Conservation (phyloP, 2,888 invertebrate species). For the Griposia aprilina region DNA sequence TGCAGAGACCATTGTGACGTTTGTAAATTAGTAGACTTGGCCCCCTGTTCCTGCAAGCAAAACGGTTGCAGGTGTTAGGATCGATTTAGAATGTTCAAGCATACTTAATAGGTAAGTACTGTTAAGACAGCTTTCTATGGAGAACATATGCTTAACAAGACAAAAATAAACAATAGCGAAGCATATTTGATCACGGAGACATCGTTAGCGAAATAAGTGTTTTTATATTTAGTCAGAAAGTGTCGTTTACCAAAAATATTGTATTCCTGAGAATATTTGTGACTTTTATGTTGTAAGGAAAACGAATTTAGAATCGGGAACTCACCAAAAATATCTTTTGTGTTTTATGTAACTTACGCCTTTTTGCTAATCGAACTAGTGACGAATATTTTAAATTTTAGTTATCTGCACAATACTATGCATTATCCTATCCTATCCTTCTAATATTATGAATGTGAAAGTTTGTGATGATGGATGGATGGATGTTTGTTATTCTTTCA, state of each 20-base stretch:
- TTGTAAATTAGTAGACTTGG: too few species aligned
- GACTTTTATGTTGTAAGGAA: neutral
- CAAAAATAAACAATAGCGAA: slow-evolving; percentile 28
- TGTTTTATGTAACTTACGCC: neutral
- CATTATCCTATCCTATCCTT: too few species aligned
- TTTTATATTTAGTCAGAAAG: neutral
- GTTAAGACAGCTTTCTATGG: neutral
- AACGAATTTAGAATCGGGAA: neutral
- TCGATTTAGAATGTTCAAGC: neutral
- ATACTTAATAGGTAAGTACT: neutral
- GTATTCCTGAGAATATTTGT: neutral
- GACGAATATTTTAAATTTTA: too few species aligned
- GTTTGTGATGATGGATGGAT: too few species aligned
- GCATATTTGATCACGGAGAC: slow-evolving; percentile 32
- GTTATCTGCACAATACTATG: too few species aligned
- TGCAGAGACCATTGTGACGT: too few species aligned
- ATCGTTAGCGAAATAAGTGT: slow-evolving; percentile 28
- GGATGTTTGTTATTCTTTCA: too few species aligned
- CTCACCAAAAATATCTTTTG: neutral
- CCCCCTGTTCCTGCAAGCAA: too few species aligned
- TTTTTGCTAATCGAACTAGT: too few species aligned
- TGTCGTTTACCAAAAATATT: slow-evolving; percentile 2
- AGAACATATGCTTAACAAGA: slow-evolving; percentile 18
- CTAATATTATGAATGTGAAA: too few species aligned
- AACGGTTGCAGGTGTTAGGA: neutral